Base-by-base conservation (phyloP, 1,140 invertebrate genomes). In the Heliconius nattereri region DNA sequence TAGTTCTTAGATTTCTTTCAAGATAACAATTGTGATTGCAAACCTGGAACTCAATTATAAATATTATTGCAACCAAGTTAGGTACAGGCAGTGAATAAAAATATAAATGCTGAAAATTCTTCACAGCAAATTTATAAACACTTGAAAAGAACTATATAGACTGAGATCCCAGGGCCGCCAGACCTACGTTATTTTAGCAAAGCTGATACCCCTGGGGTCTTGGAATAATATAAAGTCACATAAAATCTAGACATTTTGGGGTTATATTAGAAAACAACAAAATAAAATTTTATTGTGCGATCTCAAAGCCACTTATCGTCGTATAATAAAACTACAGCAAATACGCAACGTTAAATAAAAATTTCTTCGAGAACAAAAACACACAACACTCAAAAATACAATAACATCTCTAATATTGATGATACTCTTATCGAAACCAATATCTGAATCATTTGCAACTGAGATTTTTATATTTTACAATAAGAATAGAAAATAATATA, bases 271-370 rank as follows among this genome's bases (percentile, higher is more conserved):
- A 70, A 76, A 76, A 70, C 40, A 76, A 76, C 57, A 70, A 66
- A 66, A 26, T 26, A 66, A 6, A 66, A 11, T 66, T 45, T 26
- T 26, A 66, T 66, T 66, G 60, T 66, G 60, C 60, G 60, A 66
- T 66, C 60, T 66, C 60, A 80, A 60, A 75, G 71, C 52, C 66
- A 76, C 66, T 76, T 78, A 75, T 76, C 76, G 20, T 73, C 79
- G 54, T 74, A n/a, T 66, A 45, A 71, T 73, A 81, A 81, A 74
- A 80, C 71, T 81, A 77, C 72, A 74, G 52, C 79, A 81, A 81
- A 60, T 78, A 74, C 79, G 71, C 76, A 90, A 91, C 88, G 85
- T 85, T 81, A 78, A 88, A 88, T 90, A 89, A 88, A 90, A 86
- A 81, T 84, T 5, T 82, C 83, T 75, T 79, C 83, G 76, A 85